These are phyloP conservation scores for Cancer borealis DNA, from an alignment of 2,888 invertebrate genomes.

Conservation along the genomic window DNA sequence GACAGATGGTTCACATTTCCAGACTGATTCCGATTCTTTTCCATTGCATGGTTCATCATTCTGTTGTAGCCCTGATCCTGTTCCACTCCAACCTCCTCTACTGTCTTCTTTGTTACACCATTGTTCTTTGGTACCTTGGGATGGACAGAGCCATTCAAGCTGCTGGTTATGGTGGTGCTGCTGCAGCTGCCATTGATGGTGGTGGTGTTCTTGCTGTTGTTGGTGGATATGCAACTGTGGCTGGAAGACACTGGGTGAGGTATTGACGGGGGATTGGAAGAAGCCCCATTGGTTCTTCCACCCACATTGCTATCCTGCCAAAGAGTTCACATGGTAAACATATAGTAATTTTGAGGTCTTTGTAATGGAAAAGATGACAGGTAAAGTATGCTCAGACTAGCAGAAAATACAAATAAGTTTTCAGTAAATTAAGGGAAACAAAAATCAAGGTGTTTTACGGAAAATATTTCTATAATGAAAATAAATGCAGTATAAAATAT, in stretches of 20 bases:
- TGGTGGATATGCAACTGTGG: conserved; percentile 34
- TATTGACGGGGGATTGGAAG: conserved; percentile 39
- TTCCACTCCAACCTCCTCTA: conserved; percentile 31
- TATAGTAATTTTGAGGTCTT: neutral
- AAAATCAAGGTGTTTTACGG: no score
- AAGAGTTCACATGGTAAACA: conserved; percentile 34
- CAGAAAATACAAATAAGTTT: neutral
- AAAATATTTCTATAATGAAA: no score
- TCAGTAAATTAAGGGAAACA: neutral
- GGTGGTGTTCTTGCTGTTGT: conserved; percentile 5
- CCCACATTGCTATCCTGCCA: conserved; percentile 70
- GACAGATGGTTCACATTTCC: conserved; percentile 14
- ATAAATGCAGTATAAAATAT: no score
- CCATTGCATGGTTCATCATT: conserved; percentile 14
- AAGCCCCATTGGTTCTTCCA: conserved; percentile 43
- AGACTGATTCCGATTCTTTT: conserved; percentile 1
- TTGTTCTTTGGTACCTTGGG: conserved; percentile 30
- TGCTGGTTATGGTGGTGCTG: conserved; percentile 28
- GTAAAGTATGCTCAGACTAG: neutral
- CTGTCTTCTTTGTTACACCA: conserved; percentile 49
- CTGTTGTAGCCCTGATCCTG: conserved; percentile 32
- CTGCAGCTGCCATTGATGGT: conserved; percentile 34
- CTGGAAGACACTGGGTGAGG: conserved; percentile 32
- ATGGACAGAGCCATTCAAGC: neutral
- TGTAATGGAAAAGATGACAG: neutral